Conservation (phyloP, 2,888 invertebrate genomes). For the Clivina fossor region DNA sequence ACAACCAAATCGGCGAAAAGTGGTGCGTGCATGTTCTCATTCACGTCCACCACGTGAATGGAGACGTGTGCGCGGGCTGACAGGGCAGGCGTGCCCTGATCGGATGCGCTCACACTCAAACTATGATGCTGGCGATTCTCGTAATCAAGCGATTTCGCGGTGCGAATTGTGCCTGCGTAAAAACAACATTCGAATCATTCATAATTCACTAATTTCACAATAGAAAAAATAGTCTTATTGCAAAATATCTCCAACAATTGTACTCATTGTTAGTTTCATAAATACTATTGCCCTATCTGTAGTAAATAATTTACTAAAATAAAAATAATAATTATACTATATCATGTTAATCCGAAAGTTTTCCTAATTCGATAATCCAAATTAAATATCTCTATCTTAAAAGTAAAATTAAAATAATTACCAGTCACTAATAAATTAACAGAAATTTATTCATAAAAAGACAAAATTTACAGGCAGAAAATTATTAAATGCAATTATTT, state of each 20-base stretch:
- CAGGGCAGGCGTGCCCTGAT: slow-evolving; percentile 80
- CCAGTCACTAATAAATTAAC: too few relatives aligned
- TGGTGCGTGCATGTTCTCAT: slow-evolving; percentile 87
- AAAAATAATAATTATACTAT: too few relatives aligned
- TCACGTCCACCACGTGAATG: slow-evolving; percentile 89
- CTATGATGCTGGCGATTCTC: slow-evolving; percentile 89
- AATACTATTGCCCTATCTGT: too few relatives aligned
- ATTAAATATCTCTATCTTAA: too few relatives aligned
- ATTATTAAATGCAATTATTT: too few relatives aligned
- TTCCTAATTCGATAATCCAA: too few relatives aligned
- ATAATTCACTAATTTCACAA: not conserved
- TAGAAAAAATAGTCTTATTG: not conserved
- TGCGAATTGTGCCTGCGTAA: slow-evolving; percentile 73
- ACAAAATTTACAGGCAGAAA: too few relatives aligned
- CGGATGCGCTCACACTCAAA: slow-evolving; percentile 80
- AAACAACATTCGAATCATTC: not conserved
- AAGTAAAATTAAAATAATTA: too few relatives aligned
- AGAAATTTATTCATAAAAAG: too few relatives aligned
- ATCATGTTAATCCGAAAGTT: too few relatives aligned
- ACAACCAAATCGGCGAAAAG: slow-evolving; percentile 80
- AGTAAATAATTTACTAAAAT: too few relatives aligned
- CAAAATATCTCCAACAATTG: not conserved
- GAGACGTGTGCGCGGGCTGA: slow-evolving; percentile 78
- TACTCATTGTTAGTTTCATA: not conserved
- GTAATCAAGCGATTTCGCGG: slow-evolving; percentile 78